Conservation (phyloP, 2,797 vertebrate species). For the Balearica regulorum region DNA sequence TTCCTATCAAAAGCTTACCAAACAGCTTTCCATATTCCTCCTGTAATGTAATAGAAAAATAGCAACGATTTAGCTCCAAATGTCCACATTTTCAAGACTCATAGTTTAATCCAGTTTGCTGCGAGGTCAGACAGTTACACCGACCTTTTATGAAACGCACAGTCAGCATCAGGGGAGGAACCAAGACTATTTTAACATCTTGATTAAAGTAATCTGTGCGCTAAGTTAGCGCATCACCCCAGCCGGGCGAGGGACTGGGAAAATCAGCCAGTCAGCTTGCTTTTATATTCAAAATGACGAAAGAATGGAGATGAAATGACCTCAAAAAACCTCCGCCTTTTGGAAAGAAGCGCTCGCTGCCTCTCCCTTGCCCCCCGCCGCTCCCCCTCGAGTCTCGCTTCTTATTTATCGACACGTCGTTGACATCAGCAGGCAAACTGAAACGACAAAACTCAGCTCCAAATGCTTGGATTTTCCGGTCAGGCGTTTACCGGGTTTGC, state of each 20-base stretch:
- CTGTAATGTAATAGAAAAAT: neutral
- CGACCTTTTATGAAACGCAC: neutral
- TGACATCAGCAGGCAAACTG: conserved; percentile 1
- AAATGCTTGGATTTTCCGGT: neutral
- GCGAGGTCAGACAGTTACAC: neutral
- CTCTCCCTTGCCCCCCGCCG: neutral
- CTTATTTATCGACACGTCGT: neutral
- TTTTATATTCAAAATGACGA: neutral
- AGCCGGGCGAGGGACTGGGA: neutral
- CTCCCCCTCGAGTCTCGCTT: neutral
- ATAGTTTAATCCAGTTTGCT: neutral
- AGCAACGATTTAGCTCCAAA: neutral
- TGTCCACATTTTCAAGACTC: neutral
- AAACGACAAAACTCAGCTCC: neutral
- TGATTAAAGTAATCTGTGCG: neutral
- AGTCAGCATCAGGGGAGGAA: neutral
- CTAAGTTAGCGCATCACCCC: neutral
- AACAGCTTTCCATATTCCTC: neutral
- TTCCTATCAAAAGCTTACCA: neutral
- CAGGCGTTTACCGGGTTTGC: neutral
- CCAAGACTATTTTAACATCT: neutral
- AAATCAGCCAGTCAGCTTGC: neutral
- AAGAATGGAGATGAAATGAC: conserved; percentile 7
- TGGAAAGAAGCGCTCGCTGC: neutral
- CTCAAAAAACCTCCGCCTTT: conserved; percentile 3